phyloP scores from a whole-genome alignment of 2,113 vertebrate genomes.

The Hymenochirus boettgeri region DNA sequence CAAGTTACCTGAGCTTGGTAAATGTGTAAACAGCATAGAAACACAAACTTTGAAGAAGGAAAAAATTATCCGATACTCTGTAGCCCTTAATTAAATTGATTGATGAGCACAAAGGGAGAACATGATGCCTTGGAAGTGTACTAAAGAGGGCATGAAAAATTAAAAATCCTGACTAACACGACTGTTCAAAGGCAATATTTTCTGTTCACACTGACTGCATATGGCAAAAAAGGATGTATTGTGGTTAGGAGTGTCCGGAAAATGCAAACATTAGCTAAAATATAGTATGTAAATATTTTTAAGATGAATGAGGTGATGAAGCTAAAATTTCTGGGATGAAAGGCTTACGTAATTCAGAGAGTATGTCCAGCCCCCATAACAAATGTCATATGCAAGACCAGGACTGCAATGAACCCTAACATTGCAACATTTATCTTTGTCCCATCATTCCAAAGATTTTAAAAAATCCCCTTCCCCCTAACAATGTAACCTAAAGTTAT shows the following conservation, averaged over 20 bases:
- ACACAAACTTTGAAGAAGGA: constrained; percentile 6
- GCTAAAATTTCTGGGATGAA: too few relatives aligned
- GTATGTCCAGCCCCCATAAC: too few relatives aligned
- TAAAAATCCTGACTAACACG: constrained; percentile 3
- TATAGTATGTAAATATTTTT: too few relatives aligned
- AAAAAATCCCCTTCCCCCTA: too few relatives aligned
- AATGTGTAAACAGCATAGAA: constrained; percentile 4
- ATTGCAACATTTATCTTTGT: too few relatives aligned
- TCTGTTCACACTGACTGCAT: background rate
- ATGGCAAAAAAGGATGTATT: background rate
- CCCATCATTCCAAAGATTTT: too few relatives aligned
- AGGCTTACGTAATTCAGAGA: too few relatives aligned
- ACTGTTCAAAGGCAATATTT: background rate
- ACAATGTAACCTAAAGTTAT: too few relatives aligned
- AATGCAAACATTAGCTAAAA: constrained; percentile 4
- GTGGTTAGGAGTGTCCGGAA: background rate
- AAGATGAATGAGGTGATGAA: too few relatives aligned
- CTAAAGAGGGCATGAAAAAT: constrained; percentile 16
- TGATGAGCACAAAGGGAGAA: constrained; percentile 21
- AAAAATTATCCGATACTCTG: constrained; percentile 15
- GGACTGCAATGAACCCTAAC: too few relatives aligned
- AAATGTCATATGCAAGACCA: too few relatives aligned
- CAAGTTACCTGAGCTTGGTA: constrained; percentile 6
- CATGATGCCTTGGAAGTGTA: constrained; percentile 12
- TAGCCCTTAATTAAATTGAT: constrained; percentile 29